Conservation (phyloP, 92 coral and sea anemone species). For the Porites lobata region DNA sequence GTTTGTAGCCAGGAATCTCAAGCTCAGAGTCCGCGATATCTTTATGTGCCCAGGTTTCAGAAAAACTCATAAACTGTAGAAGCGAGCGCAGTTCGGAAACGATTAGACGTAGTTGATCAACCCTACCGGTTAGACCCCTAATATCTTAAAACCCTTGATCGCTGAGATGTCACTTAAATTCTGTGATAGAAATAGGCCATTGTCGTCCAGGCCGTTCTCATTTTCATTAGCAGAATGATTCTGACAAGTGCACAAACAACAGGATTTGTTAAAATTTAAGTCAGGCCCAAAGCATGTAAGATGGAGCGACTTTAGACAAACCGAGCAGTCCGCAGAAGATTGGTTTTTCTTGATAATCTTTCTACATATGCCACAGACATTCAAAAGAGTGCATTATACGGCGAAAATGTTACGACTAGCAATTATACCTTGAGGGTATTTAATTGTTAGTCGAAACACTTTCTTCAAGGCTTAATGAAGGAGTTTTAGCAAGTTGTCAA, state of each 20-base stretch:
- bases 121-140: constrained; percentile 38
- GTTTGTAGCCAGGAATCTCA: constrained; percentile 45
- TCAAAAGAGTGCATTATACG: not conserved
- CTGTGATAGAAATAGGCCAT: too few species aligned
- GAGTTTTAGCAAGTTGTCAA: too few species aligned
- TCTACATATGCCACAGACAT: constrained; percentile 38
- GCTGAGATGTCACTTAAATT: too few species aligned
- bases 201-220: not conserved
- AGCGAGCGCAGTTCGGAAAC: constrained; percentile 36
- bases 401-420: too few species aligned
- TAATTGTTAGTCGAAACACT: too few species aligned
- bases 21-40: constrained; percentile 46
- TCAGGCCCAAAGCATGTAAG: constrained; percentile 26
- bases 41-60: constrained; percentile 50
- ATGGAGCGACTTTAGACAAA: constrained; percentile 41
- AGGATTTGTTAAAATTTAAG: constrained; percentile 22
- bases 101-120: constrained; percentile 46
- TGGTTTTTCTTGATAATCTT: constrained; percentile 38
- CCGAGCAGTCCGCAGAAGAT: constrained; percentile 36
- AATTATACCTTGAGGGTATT: too few species aligned
- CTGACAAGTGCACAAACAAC: constrained; percentile 9
- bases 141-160: not conserved
- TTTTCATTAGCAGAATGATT: constrained; percentile 1
- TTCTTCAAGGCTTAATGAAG: too few species aligned
- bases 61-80: constrained; percentile 33